Conservation (phyloP, 2,113 vertebrate species). For the Tetraodon nigroviridis region DNA sequence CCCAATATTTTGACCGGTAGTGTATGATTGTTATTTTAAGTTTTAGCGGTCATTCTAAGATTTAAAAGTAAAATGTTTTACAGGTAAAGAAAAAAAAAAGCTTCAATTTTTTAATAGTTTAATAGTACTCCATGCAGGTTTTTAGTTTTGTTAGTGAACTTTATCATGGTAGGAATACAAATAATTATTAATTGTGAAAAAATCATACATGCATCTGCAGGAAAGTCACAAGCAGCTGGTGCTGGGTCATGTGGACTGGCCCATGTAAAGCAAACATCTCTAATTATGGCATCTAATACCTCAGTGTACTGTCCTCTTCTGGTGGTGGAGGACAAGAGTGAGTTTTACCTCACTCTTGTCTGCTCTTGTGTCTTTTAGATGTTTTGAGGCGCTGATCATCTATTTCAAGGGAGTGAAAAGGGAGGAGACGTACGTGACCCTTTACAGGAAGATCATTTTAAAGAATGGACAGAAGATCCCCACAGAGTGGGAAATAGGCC, state of each 20-base stretch:
- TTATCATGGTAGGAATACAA: no score
- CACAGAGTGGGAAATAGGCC: constrained; percentile 90
- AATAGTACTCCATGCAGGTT: no score
- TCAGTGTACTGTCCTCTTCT: constrained; percentile 57
- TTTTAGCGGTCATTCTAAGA: no score
- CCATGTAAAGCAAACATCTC: not conserved
- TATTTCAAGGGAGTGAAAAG: constrained; percentile 80
- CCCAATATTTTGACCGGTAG: no score
- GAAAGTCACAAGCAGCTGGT: not conserved
- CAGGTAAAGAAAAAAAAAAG: no score
- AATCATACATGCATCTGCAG: no score
- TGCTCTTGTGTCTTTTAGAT: constrained; percentile 70
- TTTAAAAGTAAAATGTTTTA: no score
- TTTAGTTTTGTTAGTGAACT: no score
- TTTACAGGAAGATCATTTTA: constrained; percentile 85
- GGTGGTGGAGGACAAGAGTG: no score
- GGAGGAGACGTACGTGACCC: constrained; percentile 88
- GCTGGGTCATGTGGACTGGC: not conserved
- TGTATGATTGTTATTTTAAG: no score
- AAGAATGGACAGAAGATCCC: constrained; percentile 73
- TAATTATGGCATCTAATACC: not conserved
- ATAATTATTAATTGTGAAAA: no score
- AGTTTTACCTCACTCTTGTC: not conserved
- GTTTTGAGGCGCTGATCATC: constrained; percentile 87
- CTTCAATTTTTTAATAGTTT: no score